Evolutionary conservation across 1,140 invertebrate genomes (phyloP), one percentile per base, ranked within the genome.

Genomic region (Euschistus heros): DNA sequence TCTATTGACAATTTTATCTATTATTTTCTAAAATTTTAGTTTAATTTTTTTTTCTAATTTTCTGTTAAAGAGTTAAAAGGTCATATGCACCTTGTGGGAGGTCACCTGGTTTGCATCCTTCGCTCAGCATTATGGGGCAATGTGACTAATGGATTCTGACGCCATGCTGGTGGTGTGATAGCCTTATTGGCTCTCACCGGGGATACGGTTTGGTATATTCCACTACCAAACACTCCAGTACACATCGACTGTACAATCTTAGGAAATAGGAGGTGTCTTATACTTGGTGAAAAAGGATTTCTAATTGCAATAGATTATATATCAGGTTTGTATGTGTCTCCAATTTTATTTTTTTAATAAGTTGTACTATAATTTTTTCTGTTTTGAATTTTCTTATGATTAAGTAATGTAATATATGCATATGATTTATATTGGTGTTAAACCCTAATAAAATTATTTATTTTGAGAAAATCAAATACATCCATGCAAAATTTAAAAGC

Each of bases 71-170:
- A 90, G 74, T 72, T 89, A 4, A 82, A 83, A 63, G 86, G 87
- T 14, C 79, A 80, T 37, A 83, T 89, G 10, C 84, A 85, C 71
- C 79, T 88, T 0, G 82, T 88, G 6, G 77, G 79, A 17, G 82
- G 82, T 72, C 88, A 87, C 77, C 73, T 89, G 8, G 82, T 88
- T 69, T 82, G 87, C 66, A 80, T 89, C 26, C 82, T 86, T 70
- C 76, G 82, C 68, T 84, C 82, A 4, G 64, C 74, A 69, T 62
- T 75, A 69, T 71, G 83, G 18, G 79, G 80, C 13, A 65, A 66
- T 70, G 76, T 20, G 10, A 59, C 24, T 55, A 33, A 18, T 20
- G 42, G 65, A 33, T 69, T 72, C 74, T 71, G 68, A 75, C 76
- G 72, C 69, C 77, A 72, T 73, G 79, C 76, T 70, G 79, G 67